Evolutionary conservation across 2,888 invertebrate species (phyloP).

Genomic region (Amblyjoppa proteus): DNA sequence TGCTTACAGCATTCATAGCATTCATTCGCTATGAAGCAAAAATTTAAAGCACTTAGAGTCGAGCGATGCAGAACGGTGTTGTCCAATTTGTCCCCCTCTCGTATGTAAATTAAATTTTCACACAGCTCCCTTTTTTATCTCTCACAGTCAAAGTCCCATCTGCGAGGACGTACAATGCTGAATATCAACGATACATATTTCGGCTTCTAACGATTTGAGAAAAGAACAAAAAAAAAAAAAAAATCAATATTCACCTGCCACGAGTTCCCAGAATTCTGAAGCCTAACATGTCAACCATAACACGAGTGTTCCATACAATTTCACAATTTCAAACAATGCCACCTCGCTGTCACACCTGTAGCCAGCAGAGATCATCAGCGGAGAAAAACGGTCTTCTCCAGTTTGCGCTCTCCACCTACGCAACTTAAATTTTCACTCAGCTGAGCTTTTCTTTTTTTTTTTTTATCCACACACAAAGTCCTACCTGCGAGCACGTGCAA

Average conservation of each 20-base stretch:
- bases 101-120: too few relatives aligned
- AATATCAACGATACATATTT: background rate
- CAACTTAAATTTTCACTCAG: too few relatives aligned
- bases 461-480: background rate
- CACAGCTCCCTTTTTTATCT: too few relatives aligned
- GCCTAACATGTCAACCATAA: conserved; percentile 1
- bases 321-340: background rate
- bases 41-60: too few relatives aligned
- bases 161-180: background rate
- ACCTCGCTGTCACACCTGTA: conserved; percentile 28
- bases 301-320: background rate
- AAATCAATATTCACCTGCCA: background rate
- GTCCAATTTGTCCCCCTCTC: too few relatives aligned
- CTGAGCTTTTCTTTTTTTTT: background rate
- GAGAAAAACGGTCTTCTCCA: background rate
- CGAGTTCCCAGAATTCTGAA: background rate
- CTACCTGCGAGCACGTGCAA: background rate
- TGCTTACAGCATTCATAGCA: too few relatives aligned
- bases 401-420: too few relatives aligned
- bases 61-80: too few relatives aligned
- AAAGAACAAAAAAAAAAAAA: background rate
- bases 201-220: background rate
- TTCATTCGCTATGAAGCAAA: too few relatives aligned
- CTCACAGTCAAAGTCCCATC: background rate
- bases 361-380: background rate